phyloP scores from a whole-genome alignment of 1,140 invertebrate species.

The Sinella curviseta region DNA sequence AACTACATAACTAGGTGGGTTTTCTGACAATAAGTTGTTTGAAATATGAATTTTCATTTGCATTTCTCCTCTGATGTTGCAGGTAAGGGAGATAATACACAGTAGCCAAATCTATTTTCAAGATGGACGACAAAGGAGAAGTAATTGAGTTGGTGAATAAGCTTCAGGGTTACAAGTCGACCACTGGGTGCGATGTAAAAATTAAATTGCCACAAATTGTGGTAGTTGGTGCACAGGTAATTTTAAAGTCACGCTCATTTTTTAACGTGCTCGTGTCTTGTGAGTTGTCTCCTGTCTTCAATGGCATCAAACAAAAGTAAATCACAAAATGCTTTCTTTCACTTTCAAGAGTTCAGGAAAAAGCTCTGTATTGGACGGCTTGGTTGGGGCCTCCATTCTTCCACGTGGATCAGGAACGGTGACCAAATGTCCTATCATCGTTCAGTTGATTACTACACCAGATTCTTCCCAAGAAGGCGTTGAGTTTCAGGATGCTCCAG shows the following conservation, averaged over 20 bases:
- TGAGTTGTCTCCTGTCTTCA: no score
- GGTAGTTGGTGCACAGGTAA: conserved; percentile 25
- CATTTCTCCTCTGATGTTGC: background rate
- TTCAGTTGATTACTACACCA: background rate
- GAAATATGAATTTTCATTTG: no score
- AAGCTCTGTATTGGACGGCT: conserved; percentile 12
- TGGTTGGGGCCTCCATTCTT: conserved; percentile 1
- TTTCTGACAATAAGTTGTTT: no score
- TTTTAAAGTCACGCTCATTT: background rate
- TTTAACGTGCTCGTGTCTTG: no score
- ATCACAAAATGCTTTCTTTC: background rate
- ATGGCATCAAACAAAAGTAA: no score
- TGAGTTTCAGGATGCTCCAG: conserved; percentile 1
- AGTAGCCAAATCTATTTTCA: background rate
- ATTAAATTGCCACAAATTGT: conserved; percentile 21
- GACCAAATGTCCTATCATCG: conserved; percentile 18
- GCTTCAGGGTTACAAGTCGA: background rate
- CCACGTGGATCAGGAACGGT: conserved; percentile 15
- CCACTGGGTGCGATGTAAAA: background rate
- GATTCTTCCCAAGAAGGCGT: background rate
- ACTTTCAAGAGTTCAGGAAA: conserved; percentile 23
- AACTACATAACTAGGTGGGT: no score
- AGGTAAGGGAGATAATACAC: background rate
- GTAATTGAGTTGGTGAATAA: conserved; percentile 14
- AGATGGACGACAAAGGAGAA: background rate